phyloP scores from a whole-genome alignment of 1,140 invertebrate species.

The Idris sp. region DNA sequence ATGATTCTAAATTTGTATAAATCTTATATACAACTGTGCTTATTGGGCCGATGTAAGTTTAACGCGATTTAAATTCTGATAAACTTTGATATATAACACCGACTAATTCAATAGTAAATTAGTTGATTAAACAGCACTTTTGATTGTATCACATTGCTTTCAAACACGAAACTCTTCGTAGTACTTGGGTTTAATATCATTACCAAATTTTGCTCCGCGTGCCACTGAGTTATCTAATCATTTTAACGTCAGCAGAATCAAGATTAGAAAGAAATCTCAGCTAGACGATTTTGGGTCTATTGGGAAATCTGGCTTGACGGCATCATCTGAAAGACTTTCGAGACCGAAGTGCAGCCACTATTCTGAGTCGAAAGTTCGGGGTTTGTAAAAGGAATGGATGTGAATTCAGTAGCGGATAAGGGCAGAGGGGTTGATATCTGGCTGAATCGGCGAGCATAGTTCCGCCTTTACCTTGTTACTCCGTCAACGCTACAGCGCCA shows the following conservation, averaged over 20 bases:
- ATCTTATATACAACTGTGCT: no score
- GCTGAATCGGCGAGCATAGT: slow-evolving; percentile 66
- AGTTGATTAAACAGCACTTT: slow-evolving; percentile 40
- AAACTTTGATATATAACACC: slow-evolving; percentile 15
- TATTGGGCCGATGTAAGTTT: background rate
- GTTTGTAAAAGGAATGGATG: slow-evolving; percentile 54
- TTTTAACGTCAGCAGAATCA: slow-evolving; percentile 57
- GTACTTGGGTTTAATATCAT: slow-evolving; percentile 19
- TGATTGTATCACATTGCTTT: slow-evolving; percentile 21
- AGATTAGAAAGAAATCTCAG: slow-evolving; percentile 56
- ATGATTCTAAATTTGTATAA: no score
- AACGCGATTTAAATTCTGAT: slow-evolving; percentile 16
- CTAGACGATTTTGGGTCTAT: slow-evolving; percentile 47
- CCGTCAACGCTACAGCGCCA: slow-evolving; percentile 73
- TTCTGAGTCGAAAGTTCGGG: slow-evolving; percentile 47
- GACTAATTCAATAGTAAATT: slow-evolving; percentile 29
- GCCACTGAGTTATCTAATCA: slow-evolving; percentile 48
- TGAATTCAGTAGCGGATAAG: slow-evolving; percentile 51
- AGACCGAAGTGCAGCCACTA: slow-evolving; percentile 41
- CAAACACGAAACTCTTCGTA: slow-evolving; percentile 20
- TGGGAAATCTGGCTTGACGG: slow-evolving; percentile 54
- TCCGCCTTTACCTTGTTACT: slow-evolving; percentile 76
- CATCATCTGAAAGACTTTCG: slow-evolving; percentile 52
- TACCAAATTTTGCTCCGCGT: slow-evolving; percentile 11
- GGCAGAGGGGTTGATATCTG: slow-evolving; percentile 56